Evolutionary conservation across 1,140 invertebrate species (phyloP).

Genomic region (Harpegnathos saltator): DNA sequence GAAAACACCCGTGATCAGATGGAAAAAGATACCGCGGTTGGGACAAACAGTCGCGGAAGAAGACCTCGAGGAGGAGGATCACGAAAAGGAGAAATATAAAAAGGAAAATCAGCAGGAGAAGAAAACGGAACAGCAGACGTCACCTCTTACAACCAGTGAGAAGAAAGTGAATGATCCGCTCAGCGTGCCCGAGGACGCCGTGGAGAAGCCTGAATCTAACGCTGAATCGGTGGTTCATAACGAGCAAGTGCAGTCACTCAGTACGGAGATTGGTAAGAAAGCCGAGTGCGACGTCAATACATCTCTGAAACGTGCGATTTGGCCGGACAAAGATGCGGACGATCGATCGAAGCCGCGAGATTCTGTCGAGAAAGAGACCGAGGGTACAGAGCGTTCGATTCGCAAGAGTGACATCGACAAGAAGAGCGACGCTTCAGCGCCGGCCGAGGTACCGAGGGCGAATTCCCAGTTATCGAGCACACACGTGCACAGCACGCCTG

Average conservation of each 20-base stretch:
- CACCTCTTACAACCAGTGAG: background rate
- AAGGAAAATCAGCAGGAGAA: background rate
- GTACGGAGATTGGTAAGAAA: background rate
- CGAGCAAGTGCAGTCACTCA: background rate
- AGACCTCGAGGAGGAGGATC: background rate
- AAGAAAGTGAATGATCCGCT: background rate
- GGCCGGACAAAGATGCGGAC: background rate
- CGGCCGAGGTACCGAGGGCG: background rate
- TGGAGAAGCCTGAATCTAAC: background rate
- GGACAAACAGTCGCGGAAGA: background rate
- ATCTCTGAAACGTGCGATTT: background rate
- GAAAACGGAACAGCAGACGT: background rate
- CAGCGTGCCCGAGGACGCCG: too few relatives aligned
- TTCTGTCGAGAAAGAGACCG: background rate
- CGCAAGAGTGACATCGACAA: background rate
- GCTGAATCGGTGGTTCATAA: too few relatives aligned
- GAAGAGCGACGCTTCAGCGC: background rate
- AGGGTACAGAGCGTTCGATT: background rate
- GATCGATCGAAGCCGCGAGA: background rate
- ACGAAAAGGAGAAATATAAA: background rate
- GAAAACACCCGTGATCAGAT: slow-evolving; percentile 23
- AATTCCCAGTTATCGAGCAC: background rate
- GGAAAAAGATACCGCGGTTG: slow-evolving; percentile 42
- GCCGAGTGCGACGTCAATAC: background rate
- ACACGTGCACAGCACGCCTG: background rate